phyloP scores from a whole-genome alignment of 2,113 vertebrate species.

The Elaphurus davidianus region DNA sequence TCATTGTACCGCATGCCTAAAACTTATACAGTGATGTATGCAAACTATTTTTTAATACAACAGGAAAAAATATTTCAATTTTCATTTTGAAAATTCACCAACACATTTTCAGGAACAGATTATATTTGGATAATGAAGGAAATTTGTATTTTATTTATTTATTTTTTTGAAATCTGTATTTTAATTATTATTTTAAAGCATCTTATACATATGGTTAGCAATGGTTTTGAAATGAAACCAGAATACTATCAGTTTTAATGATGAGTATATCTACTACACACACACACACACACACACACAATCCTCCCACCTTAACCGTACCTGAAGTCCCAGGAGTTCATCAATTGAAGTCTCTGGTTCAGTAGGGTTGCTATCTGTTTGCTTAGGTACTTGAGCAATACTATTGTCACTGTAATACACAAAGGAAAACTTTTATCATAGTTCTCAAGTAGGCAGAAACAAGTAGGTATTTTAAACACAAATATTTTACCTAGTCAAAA shows the following conservation, averaged over 20 bases:
- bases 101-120: background rate
- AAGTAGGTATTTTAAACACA: background rate
- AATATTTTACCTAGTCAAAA: constrained; percentile 90
- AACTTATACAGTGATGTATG: background rate
- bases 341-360: constrained; percentile 96
- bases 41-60: background rate
- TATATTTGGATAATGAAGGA: background rate
- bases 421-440: constrained; percentile 50
- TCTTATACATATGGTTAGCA: background rate
- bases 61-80: background rate
- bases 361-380: constrained; percentile 81
- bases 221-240: constrained; percentile 9
- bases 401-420: constrained; percentile 86
- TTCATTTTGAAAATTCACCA: background rate
- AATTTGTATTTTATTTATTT: background rate
- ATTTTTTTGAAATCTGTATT: background rate
- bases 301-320: constrained; percentile 58
- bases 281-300: background rate
- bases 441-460: constrained; percentile 29
- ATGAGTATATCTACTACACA: background rate
- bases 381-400: constrained; percentile 87
- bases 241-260: background rate
- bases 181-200: constrained; percentile 9
- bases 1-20: background rate
- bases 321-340: constrained; percentile 97